Percentiles rank a stretch among this genome's conserved stretches.
phyloP scores from a whole-genome alignment of 92 coral and sea anemone genomes.

The Nematostella vectensis region DNA sequence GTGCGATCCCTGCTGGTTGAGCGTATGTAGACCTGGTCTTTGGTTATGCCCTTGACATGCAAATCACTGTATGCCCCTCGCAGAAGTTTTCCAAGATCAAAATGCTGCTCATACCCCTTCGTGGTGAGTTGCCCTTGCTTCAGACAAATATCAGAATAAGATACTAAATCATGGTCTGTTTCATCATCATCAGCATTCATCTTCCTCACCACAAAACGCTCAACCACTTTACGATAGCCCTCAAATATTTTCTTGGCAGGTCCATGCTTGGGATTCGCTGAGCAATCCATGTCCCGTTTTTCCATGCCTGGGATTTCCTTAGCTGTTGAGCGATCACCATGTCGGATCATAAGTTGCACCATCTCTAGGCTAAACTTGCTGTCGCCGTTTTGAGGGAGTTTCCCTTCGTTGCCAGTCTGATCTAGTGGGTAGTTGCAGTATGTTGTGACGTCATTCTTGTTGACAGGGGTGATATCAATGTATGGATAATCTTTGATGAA shows the following conservation, averaged over 20 bases:
- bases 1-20: conserved; percentile 65
- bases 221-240: conserved; percentile 27
- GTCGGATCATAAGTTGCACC: conserved; percentile 70
- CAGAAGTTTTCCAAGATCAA: conserved; percentile 67
- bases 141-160: conserved; percentile 24
- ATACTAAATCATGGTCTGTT: conserved; percentile 12
- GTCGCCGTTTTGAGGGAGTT: conserved; percentile 13
- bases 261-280: conserved; percentile 27
- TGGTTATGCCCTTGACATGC: conserved; percentile 15
- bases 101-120: conserved; percentile 66
- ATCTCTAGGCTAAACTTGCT: conserved; percentile 40
- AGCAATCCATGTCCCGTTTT: conserved; percentile 46
- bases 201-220: conserved; percentile 13
- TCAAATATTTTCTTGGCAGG: conserved; percentile 32
- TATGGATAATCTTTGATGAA: conserved; percentile 14
- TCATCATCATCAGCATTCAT: conserved; percentile 17
- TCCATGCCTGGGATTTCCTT: conserved; percentile 33
- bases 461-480: neutral
- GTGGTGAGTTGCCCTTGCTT: conserved; percentile 59
- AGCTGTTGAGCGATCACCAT: conserved; percentile 85
- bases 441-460: conserved; percentile 1
- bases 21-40: conserved; percentile 39
- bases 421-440: conserved; percentile 80
- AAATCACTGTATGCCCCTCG: conserved; percentile 42
- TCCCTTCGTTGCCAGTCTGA: conserved; percentile 53